Evolutionary conservation across 1,140 invertebrate species (phyloP), one percentile per base, ranked within the genome.

Genomic region (Drosophila quadrilineata): DNA sequence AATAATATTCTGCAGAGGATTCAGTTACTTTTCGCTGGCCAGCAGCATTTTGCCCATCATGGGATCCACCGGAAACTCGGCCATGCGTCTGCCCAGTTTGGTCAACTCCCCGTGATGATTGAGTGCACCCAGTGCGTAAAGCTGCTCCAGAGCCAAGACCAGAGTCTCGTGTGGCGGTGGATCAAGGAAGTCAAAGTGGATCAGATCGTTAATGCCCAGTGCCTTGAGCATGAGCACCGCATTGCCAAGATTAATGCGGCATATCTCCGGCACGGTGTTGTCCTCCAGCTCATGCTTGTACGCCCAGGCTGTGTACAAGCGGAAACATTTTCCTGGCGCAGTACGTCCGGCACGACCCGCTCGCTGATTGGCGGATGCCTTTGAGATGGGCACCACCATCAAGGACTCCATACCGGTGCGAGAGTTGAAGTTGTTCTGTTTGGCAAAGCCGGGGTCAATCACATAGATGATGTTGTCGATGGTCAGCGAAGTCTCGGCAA

Each of bases 381-480:
- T 99, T 9, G 98, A 99, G 50, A 99, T 98, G 6, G 98, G 98
- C 3, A 98, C 97, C 1, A 99, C 96, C 90, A 98, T 95, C 41
- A 99, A 92, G 85, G 97, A 98, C 89, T 99, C 98, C 96, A 99
- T 99, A n/a, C 98, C 97, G 12, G 97, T 98, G 64, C 96, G 92
- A 0, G 98, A 97, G 92, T 99, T 99, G 88, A 98, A 99, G 90
- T 98, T 98, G 89, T 99, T 99, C 91, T 99, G 98, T 90, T 99
- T 99, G 35, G 97, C 97, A 91, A 99, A 99, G 1, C 98, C 98
- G 12, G 98, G 97, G 92, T 99, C 98, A 75, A 99, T 99, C 0
- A 99, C 98, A 91, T 98, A 99, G 46, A 97, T 96, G 66, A 99
- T 99, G 76, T 99, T 98, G 89, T 99, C 98, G 69, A 99, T 99